Conservation (phyloP, 2,797 vertebrate genomes). For the Hyperoplus lanceolatus region DNA sequence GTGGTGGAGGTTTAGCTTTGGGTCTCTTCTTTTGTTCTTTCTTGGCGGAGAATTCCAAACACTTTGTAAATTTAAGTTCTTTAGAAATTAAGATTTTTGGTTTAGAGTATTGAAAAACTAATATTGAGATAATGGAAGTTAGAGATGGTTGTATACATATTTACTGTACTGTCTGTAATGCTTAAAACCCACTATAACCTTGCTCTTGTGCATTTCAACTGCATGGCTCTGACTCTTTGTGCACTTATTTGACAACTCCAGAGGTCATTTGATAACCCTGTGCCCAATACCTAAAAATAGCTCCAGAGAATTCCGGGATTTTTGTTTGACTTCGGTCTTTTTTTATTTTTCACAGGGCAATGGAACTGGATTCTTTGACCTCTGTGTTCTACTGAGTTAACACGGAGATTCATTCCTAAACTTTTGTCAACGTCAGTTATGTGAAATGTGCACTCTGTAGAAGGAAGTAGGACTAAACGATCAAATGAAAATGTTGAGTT, state of each 20-base stretch:
- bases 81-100: too few relatives aligned
- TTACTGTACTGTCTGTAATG: not conserved
- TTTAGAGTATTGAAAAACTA: too few relatives aligned
- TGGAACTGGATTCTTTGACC: conserved; percentile 29
- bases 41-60: not conserved
- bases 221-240: conserved; percentile 51
- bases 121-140: too few relatives aligned
- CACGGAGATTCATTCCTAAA: not conserved
- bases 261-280: conserved; percentile 71
- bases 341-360: conserved; percentile 9
- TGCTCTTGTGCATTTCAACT: conserved; percentile 14
- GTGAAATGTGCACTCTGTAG: not conserved
- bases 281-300: conserved; percentile 72
- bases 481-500: not conserved
- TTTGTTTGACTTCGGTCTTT: conserved; percentile 60
- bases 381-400: conserved; percentile 31
- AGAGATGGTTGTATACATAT: too few relatives aligned
- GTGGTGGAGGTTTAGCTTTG: not conserved
- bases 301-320: conserved; percentile 31
- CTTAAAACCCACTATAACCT: conserved; percentile 20
- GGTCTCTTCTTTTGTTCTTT: not conserved
- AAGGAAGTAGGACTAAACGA: not conserved
- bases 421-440: not conserved
- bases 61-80: not conserved
- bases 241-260: conserved; percentile 60